These are phyloP conservation scores for Scaptodrosophila latifasciaeformis DNA, from an alignment of 2,888 invertebrate species.

Conservation along the genomic window DNA sequence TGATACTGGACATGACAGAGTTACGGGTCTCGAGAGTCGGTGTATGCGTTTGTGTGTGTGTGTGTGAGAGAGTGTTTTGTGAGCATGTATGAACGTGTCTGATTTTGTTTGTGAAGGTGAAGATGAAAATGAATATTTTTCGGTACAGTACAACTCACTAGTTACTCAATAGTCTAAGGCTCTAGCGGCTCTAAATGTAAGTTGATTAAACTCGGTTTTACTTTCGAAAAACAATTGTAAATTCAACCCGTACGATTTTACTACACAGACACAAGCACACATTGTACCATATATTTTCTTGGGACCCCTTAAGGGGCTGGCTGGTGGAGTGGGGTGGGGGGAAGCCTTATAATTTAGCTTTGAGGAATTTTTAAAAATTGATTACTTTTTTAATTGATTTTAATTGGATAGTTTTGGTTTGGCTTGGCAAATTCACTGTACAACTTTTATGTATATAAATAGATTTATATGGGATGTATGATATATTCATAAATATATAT, in stretches of 20 bases:
- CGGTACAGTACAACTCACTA: slow-evolving; percentile 20
- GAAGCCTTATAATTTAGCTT: no score
- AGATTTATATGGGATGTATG: slow-evolving; percentile 49
- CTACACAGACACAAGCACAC: slow-evolving; percentile 66
- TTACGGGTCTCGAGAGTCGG: slow-evolving; percentile 30
- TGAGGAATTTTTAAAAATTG: not conserved
- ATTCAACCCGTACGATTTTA: slow-evolving; percentile 35
- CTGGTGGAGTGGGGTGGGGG: no score
- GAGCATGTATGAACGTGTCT: slow-evolving; percentile 37
- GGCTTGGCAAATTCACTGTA: slow-evolving; percentile 46
- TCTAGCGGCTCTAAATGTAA: slow-evolving; percentile 25
- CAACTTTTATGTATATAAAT: slow-evolving; percentile 35
- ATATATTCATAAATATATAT: slow-evolving; percentile 42
- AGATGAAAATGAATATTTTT: slow-evolving; percentile 27
- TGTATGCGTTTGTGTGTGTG: slow-evolving; percentile 22
- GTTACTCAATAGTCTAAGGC: slow-evolving; percentile 9
- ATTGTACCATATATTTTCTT: slow-evolving; percentile 32
- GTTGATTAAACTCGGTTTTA: slow-evolving; percentile 23
- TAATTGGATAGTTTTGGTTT: not conserved
- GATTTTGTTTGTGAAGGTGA: slow-evolving; percentile 33
- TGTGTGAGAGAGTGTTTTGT: slow-evolving; percentile 38
- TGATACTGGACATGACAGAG: slow-evolving; percentile 48
- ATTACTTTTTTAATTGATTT: not conserved
- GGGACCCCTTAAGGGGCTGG: no score
- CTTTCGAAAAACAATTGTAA: slow-evolving; percentile 11